Percentiles rank a stretch among this genome's conserved stretches.
Evolutionary conservation across 2,797 vertebrate species (phyloP).

Genomic region (Xerus rutilus): DNA sequence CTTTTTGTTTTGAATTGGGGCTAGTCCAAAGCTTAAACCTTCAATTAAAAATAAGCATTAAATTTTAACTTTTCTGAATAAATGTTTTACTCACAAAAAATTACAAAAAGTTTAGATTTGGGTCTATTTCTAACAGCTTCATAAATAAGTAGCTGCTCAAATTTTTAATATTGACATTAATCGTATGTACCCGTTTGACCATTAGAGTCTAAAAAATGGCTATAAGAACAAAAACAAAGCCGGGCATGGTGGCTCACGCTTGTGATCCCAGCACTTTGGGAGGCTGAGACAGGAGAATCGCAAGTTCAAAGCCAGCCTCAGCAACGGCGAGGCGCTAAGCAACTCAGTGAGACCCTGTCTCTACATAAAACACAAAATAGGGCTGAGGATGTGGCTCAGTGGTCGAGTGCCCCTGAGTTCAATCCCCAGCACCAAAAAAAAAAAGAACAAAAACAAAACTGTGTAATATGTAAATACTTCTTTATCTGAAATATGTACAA

Average conservation of each 20-base stretch:
- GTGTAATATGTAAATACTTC: neutral
- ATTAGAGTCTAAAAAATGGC: neutral
- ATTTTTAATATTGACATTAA: slow-evolving; percentile 49
- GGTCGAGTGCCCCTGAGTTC: too few relatives aligned
- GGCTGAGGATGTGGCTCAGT: too few relatives aligned
- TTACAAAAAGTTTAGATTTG: neutral
- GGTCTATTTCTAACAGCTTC: neutral
- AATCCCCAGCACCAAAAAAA: too few relatives aligned
- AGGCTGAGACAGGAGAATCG: too few relatives aligned
- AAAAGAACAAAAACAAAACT: slow-evolving; percentile 21
- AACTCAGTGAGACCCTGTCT: too few relatives aligned
- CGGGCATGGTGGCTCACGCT: too few relatives aligned
- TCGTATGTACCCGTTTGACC: neutral
- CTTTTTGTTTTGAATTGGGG: neutral
- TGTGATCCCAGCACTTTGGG: too few relatives aligned
- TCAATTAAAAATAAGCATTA: slow-evolving; percentile 13
- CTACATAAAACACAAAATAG: too few relatives aligned
- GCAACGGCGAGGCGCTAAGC: too few relatives aligned
- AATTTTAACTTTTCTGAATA: slow-evolving; percentile 27
- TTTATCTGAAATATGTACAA: slow-evolving; percentile 37
- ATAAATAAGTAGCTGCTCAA: neutral
- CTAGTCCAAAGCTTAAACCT: slow-evolving; percentile 13
- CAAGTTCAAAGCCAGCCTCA: too few relatives aligned
- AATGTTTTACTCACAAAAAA: slow-evolving; percentile 37
- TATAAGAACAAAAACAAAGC: slow-evolving; percentile 42